phyloP scores from a whole-genome alignment of 2,888 invertebrate genomes.

The Cryptus armator region DNA sequence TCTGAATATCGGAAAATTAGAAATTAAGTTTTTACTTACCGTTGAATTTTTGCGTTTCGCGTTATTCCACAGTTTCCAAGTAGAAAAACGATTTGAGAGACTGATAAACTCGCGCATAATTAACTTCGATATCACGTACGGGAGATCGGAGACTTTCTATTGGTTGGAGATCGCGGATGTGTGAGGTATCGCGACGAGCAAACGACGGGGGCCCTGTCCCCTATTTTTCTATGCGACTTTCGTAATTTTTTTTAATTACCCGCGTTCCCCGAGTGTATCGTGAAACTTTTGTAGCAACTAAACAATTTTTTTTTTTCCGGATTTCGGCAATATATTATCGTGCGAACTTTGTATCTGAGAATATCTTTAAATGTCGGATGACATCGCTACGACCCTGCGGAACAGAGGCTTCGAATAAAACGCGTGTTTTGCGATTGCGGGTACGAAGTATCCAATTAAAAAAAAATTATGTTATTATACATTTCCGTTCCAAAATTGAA shows the following conservation, averaged over 20 bases:
- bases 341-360: no score
- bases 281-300: no score
- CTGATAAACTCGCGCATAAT: slow-evolving; percentile 4
- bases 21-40: neutral
- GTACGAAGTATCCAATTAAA: no score
- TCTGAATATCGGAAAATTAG: neutral
- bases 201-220: neutral
- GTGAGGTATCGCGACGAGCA: neutral
- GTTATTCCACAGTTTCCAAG: neutral
- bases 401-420: no score
- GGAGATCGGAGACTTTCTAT: neutral
- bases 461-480: no score
- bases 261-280: no score
- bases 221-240: neutral
- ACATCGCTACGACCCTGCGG: no score
- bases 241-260: neutral
- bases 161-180: neutral
- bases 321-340: no score
- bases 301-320: no score
- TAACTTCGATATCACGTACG: slow-evolving; percentile 10
- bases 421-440: no score
- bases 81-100: neutral
- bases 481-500: no score
- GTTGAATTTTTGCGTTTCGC: neutral
- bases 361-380: no score